These are phyloP conservation scores for Tiliqua scincoides DNA, from an alignment of 2,113 vertebrate genomes.

Conservation along the genomic window DNA sequence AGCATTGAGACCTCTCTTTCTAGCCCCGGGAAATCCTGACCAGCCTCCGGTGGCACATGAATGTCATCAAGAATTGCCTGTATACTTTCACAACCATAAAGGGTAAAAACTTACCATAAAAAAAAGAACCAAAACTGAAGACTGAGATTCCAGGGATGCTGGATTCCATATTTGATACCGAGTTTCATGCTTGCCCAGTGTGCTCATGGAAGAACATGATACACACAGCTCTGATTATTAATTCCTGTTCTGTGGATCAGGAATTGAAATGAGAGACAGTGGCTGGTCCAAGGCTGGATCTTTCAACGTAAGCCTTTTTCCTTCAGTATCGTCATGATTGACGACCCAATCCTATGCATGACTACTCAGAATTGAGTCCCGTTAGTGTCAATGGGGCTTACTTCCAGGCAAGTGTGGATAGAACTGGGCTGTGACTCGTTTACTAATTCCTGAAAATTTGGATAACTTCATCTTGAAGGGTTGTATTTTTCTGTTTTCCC, in stretches of 20 bases:
- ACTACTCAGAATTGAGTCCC: too few relatives aligned
- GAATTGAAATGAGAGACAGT: neutral
- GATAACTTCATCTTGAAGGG: neutral
- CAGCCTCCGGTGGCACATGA: neutral
- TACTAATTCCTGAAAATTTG: neutral
- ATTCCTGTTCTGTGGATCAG: neutral
- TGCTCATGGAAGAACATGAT: neutral
- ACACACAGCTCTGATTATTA: neutral
- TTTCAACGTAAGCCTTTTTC: neutral
- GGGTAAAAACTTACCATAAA: neutral
- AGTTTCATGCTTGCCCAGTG: neutral
- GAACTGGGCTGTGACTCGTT: too few relatives aligned
- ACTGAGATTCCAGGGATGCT: neutral
- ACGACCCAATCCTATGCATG: too few relatives aligned
- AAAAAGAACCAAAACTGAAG: neutral
- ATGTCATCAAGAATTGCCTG: neutral
- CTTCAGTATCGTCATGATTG: neutral
- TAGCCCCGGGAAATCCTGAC: neutral
- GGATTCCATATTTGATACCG: neutral
- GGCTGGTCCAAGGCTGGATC: neutral
- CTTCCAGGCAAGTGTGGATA: too few relatives aligned
- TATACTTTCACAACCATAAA: neutral
- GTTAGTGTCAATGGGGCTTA: too few relatives aligned
- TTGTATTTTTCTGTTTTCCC: neutral
- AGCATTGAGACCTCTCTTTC: neutral